Evolutionary conservation across 2,888 invertebrate species (phyloP).

Genomic region (Aphidoletes aphidimyza): DNA sequence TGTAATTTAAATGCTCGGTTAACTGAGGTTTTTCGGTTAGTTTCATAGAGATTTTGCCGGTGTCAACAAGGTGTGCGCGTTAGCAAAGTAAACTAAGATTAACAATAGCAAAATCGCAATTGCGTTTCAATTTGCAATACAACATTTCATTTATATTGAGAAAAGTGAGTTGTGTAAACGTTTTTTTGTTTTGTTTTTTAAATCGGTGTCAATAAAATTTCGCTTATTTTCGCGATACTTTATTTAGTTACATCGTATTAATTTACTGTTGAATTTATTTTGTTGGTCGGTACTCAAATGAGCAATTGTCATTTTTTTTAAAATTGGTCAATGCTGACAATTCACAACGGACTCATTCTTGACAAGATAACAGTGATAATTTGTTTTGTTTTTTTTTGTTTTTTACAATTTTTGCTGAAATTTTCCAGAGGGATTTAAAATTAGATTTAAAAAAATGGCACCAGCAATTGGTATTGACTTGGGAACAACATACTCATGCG

Average conservation of each 20-base stretch:
- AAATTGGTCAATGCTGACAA: no score
- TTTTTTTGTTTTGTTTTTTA: no score
- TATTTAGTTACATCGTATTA: no score
- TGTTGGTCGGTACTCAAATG: no score
- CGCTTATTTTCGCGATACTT: no score
- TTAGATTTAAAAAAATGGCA: slow-evolving; percentile 61
- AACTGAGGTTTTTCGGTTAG: not conserved
- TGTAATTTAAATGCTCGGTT: slow-evolving; percentile 8
- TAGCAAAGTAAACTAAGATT: not conserved
- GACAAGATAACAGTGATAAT: no score
- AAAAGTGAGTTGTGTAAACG: not conserved
- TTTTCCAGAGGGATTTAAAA: no score
- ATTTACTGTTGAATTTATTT: no score
- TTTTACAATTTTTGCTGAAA: no score
- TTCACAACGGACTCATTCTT: no score
- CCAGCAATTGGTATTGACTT: slow-evolving; percentile 82
- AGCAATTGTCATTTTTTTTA: no score
- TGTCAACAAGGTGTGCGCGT: not conserved
- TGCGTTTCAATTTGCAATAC: not conserved
- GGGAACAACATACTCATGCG: slow-evolving; percentile 89
- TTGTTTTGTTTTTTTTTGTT: not conserved
- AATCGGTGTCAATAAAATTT: no score
- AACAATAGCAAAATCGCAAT: not conserved
- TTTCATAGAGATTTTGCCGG: slow-evolving; percentile 12
- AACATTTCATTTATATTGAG: not conserved